These are phyloP conservation scores for Meandrusa payeni DNA, from an alignment of 2,888 invertebrate genomes.

Conservation along the genomic window DNA sequence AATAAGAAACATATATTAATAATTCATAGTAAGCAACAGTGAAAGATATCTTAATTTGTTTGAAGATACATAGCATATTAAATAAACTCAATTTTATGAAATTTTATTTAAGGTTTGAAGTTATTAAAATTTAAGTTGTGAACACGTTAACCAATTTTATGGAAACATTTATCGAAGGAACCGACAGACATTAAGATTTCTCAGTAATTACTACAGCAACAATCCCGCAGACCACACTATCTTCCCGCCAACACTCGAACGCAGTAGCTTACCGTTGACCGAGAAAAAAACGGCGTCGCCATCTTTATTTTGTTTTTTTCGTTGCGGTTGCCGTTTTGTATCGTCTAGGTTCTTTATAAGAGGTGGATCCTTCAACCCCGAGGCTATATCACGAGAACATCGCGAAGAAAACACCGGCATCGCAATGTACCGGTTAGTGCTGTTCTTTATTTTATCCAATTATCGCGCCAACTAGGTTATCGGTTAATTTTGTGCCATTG, in stretches of 20 bases:
- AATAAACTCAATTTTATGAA: too few relatives aligned
- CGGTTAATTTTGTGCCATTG: slow-evolving; percentile 12
- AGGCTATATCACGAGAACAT: slow-evolving; percentile 44
- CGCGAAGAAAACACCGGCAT: slow-evolving; percentile 35
- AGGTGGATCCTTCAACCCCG: slow-evolving; percentile 46
- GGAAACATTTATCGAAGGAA: slow-evolving; percentile 10
- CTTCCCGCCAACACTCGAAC: slow-evolving; percentile 13
- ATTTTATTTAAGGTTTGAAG: too few relatives aligned
- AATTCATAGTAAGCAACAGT: too few relatives aligned
- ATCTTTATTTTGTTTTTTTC: slow-evolving; percentile 30
- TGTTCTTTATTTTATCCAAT: slow-evolving; percentile 34
- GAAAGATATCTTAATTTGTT: too few relatives aligned
- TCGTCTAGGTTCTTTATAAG: slow-evolving; percentile 55
- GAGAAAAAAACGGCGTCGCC: slow-evolving; percentile 44
- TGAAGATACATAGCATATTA: too few relatives aligned
- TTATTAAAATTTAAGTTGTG: too few relatives aligned
- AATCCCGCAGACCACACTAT: slow-evolving; percentile 42
- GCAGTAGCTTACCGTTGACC: slow-evolving; percentile 46
- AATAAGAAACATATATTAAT: too few relatives aligned
- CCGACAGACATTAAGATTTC: slow-evolving; percentile 19
- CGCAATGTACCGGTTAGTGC: slow-evolving; percentile 69
- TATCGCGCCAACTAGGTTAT: slow-evolving; percentile 20
- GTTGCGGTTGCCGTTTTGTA: slow-evolving; percentile 44
- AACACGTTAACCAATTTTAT: too few relatives aligned
- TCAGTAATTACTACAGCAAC: slow-evolving; percentile 18